These are phyloP conservation scores for Chromoteleia sp. DNA, from an alignment of 2,888 invertebrate genomes.

Conservation along the genomic window DNA sequence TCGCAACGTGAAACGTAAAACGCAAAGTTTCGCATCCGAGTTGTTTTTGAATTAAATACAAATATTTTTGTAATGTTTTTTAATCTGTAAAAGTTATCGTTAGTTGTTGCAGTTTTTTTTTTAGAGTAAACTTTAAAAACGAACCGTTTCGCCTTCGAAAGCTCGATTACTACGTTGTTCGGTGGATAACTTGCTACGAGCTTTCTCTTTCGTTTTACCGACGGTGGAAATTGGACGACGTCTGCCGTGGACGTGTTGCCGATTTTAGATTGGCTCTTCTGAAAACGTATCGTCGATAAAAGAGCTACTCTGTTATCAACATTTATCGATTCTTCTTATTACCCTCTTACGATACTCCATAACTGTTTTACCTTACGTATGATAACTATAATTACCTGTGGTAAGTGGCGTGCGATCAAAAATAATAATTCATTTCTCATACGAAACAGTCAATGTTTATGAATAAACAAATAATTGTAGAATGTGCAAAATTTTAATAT, in stretches of 20 bases:
- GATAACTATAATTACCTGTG: background rate
- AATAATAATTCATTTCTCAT: no score
- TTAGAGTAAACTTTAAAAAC: background rate
- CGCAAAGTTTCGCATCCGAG: no score
- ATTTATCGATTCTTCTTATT: slow-evolving; percentile 28
- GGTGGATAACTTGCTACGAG: slow-evolving; percentile 42
- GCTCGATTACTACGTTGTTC: slow-evolving; percentile 16
- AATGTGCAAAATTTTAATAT: no score
- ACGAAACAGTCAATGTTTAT: no score
- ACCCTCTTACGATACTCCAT: slow-evolving; percentile 29
- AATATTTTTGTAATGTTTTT: no score
- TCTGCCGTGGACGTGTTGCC: slow-evolving; percentile 27
- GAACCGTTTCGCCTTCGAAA: background rate
- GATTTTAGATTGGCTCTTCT: slow-evolving; percentile 23
- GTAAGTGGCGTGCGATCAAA: background rate
- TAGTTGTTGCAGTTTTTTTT: no score
- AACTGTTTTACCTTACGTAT: slow-evolving; percentile 14
- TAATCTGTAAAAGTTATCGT: no score
- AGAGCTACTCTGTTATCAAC: slow-evolving; percentile 15
- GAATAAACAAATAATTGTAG: no score
- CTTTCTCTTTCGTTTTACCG: slow-evolving; percentile 33
- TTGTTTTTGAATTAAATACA: no score
- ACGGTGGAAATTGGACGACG: slow-evolving; percentile 38
- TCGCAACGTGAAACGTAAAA: no score
- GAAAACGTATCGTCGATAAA: slow-evolving; percentile 48